Conservation (phyloP, 2,797 vertebrate genomes). For the Neomorphus geoffroyi region DNA sequence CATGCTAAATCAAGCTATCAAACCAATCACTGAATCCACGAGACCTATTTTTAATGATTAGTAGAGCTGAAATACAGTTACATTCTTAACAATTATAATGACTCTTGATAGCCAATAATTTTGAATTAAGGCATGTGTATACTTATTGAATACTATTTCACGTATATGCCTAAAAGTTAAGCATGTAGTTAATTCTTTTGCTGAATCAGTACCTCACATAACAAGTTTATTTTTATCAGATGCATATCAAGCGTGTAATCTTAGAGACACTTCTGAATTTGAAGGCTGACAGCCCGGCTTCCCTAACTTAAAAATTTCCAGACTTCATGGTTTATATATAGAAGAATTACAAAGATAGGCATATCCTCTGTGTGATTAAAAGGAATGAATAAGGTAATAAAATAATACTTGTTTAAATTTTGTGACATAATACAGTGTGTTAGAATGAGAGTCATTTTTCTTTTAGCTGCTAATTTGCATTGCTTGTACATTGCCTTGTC, state of each 20-base stretch:
- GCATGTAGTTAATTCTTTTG: neutral
- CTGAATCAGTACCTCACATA: constrained; percentile 45
- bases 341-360: neutral
- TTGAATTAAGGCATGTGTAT: neutral
- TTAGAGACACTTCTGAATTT: neutral
- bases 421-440: neutral
- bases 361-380: neutral
- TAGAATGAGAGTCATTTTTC: neutral
- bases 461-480: neutral
- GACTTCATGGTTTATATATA: neutral
- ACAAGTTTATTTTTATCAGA: constrained; percentile 48
- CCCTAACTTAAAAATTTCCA: neutral
- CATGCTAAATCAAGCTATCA: neutral
- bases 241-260: neutral
- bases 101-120: neutral
- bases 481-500: neutral
- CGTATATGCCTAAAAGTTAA: neutral
- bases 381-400: neutral
- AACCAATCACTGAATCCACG: neutral
- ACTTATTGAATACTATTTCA: too few relatives aligned
- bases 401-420: constrained; percentile 1
- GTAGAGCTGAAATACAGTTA: neutral
- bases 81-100: neutral
- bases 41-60: neutral
- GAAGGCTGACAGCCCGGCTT: constrained; percentile 1